These are phyloP conservation scores for Calosoma granatense DNA, from an alignment of 1,140 invertebrate species.

Conservation along the genomic window DNA sequence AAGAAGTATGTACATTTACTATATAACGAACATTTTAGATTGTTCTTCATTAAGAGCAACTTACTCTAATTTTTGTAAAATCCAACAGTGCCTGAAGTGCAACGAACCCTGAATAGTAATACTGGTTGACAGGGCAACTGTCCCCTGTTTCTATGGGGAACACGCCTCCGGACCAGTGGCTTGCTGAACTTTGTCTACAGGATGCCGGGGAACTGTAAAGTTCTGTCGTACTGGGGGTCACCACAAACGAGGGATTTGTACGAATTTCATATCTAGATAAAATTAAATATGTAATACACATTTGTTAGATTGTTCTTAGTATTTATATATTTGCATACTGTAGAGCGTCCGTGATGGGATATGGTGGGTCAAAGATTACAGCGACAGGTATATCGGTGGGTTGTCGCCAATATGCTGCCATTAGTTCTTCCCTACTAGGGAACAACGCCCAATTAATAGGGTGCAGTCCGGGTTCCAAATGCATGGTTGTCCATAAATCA, in stretches of 20 bases:
- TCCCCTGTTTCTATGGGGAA: constrained; percentile 54
- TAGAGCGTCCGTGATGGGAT: constrained; percentile 40
- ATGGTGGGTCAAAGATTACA: constrained; percentile 52
- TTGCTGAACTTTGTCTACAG: constrained; percentile 48
- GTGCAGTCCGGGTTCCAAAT: constrained; percentile 34
- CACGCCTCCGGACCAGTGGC: constrained; percentile 48
- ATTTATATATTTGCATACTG: constrained; percentile 38
- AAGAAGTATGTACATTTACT: constrained; percentile 9
- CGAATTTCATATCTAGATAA: constrained; percentile 55
- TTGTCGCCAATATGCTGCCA: constrained; percentile 57
- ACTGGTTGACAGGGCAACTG: constrained; percentile 62
- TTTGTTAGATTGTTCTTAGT: not conserved
- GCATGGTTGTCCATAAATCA: constrained; percentile 38
- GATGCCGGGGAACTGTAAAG: constrained; percentile 52
- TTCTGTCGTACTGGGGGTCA: constrained; percentile 50
- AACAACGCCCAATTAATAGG: constrained; percentile 53
- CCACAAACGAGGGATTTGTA: constrained; percentile 53
- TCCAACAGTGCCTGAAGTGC: constrained; percentile 61
- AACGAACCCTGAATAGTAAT: constrained; percentile 63
- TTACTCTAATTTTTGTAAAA: constrained; percentile 57
- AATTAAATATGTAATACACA: constrained; percentile 10
- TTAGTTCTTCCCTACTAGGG: constrained; percentile 53
- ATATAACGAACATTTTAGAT: too few relatives aligned
- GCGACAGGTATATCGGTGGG: constrained; percentile 53
- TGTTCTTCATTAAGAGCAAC: too few relatives aligned